These are phyloP conservation scores for Tenualosa thibaudeaui DNA, from an alignment of 2,797 vertebrate genomes.

Conservation along the genomic window DNA sequence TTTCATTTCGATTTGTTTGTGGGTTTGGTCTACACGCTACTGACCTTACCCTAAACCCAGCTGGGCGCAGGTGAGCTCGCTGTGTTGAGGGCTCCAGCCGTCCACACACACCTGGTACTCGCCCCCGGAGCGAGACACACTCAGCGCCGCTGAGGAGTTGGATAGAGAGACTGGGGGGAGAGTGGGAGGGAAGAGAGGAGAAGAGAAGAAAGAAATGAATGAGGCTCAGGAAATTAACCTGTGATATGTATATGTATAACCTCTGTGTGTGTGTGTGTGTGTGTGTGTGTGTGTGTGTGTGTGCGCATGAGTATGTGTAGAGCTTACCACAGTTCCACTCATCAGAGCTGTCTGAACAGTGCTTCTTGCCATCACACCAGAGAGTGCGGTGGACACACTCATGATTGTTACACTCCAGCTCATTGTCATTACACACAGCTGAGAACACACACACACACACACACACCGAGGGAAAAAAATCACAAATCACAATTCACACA, in stretches of 20 bases:
- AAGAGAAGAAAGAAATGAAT: constrained; percentile 68
- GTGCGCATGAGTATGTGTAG: background rate
- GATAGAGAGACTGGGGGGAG: constrained; percentile 76
- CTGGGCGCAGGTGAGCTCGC: constrained; percentile 86
- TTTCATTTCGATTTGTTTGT: background rate
- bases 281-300: constrained; percentile 16
- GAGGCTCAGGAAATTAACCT: background rate
- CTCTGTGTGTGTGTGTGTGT: background rate
- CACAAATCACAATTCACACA: background rate
- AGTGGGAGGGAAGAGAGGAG: constrained; percentile 54
- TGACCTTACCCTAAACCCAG: constrained; percentile 93
- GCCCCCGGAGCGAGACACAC: constrained; percentile 78
- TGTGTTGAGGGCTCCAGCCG: constrained; percentile 84
- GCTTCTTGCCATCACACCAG: constrained; percentile 87
- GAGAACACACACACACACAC: constrained; percentile 34
- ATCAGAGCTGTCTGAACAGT: constrained; percentile 90
- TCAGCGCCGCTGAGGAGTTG: constrained; percentile 68
- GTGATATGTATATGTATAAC: background rate
- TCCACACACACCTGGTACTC: constrained; percentile 88
- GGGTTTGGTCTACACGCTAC: constrained; percentile 74
- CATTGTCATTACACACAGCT: constrained; percentile 82
- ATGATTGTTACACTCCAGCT: constrained; percentile 87
- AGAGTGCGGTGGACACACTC: constrained; percentile 82
- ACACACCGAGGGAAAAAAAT: background rate
- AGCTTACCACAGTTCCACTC: constrained; percentile 92